These are phyloP conservation scores for Pipistrellus nathusii DNA, from an alignment of 2,797 vertebrate species.

Conservation along the genomic window DNA sequence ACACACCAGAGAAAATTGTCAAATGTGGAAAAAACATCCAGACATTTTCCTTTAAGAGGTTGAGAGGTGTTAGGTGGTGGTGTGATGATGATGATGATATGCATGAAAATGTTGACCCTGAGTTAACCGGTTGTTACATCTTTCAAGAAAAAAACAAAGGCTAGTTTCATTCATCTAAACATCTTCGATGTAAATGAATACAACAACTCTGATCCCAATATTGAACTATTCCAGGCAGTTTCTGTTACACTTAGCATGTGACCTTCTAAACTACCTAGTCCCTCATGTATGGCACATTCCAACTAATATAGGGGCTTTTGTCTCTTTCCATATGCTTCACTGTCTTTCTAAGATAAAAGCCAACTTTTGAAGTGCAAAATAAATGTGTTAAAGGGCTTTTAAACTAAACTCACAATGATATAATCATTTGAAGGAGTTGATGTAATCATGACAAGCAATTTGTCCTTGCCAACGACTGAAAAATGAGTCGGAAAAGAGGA, in stretches of 20 bases:
- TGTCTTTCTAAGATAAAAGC: slow-evolving; percentile 75
- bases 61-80: background rate
- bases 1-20: background rate
- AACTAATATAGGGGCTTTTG: slow-evolving; percentile 27
- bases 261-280: slow-evolving; percentile 25
- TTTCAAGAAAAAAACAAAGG: background rate
- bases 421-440: slow-evolving; percentile 82
- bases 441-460: slow-evolving; percentile 83
- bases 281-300: background rate
- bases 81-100: background rate
- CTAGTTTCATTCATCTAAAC: background rate
- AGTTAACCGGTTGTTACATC: background rate
- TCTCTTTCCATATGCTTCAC: slow-evolving; percentile 57
- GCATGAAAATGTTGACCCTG: background rate
- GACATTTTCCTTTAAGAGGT: background rate
- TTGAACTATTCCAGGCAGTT: slow-evolving; percentile 31
- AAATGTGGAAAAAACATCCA: background rate
- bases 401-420: slow-evolving; percentile 79
- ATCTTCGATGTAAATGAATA: background rate
- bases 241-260: slow-evolving; percentile 50
- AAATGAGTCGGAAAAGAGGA: slow-evolving; percentile 78
- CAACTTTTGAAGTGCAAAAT: slow-evolving; percentile 78
- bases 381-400: slow-evolving; percentile 83
- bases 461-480: slow-evolving; percentile 83
- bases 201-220: background rate